Evolutionary conservation across 1,140 invertebrate genomes (phyloP), one percentile per base, ranked within the genome.

Genomic region (Eueides isabella): DNA sequence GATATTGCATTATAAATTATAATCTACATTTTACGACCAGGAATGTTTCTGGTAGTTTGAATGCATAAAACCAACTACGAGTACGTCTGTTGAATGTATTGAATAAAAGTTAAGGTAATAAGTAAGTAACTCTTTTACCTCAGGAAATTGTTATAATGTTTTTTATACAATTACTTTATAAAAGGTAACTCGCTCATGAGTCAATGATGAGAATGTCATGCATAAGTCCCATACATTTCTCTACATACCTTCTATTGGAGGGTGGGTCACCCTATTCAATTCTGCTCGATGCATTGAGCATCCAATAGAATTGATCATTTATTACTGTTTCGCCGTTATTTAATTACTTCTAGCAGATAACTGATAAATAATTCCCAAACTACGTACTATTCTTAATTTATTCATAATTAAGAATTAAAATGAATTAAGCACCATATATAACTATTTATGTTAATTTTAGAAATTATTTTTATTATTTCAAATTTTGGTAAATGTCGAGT

Each of bases 1-100:
- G 48, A 55, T 55, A 55, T 55, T 12, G 48, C 48, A 55, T 55
- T 55, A 55, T 55, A 55, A 26, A 55, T 55, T 55, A 55, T 55
- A 55, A 55, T 55, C 9, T 23, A 55, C 48, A 19, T 55, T 55
- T 26, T 55, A 55, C 48, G 19, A 55, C 5, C 23, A 55, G 48
- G 23, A 55, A 55, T 26, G 48, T 11, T 26, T 5, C 48, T 26
- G 11, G 19, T 44, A 55, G 23, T 55, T 6, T 55, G 7, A 55
- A 55, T 55, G 48, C 5, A 38, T 38, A n/a, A n/a, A n/a, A n/a
- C n/a, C n/a, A n/a, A n/a, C n/a, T n/a, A n/a, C n/a, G n/a, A n/a
- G n/a, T n/a, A n/a, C n/a, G n/a, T n/a, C n/a, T n/a, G n/a, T n/a
- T n/a, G n/a, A n/a, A n/a, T n/a, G 3, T 38, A 38, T 38, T 38